Evolutionary conservation across 2,888 invertebrate genomes (phyloP).

Genomic region (Andrena trimmerana): DNA sequence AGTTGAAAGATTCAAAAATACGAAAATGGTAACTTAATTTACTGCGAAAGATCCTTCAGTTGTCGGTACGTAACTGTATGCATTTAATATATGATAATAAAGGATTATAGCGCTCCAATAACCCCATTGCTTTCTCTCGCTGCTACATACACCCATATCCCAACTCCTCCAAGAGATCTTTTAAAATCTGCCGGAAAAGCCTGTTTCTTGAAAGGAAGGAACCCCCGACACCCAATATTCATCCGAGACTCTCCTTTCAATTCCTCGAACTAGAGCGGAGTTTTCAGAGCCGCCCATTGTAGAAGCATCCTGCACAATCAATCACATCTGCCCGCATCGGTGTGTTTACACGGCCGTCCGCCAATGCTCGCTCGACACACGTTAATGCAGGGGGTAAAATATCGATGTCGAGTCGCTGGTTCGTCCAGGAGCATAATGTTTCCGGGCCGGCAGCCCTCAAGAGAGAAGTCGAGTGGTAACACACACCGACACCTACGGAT

Average conservation of each 20-base stretch:
- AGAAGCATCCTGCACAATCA: not conserved
- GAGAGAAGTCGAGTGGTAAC: not conserved
- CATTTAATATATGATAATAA: too few species aligned
- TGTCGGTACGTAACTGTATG: too few species aligned
- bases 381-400: not conserved
- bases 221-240: not conserved
- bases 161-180: too few species aligned
- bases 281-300: not conserved
- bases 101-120: too few species aligned
- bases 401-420: constrained; percentile 7
- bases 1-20: too few species aligned
- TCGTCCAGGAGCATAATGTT: constrained; percentile 2
- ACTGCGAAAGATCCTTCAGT: too few species aligned
- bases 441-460: not conserved
- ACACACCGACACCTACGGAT: constrained; percentile 1
- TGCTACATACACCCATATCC: too few species aligned
- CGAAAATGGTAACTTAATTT: too few species aligned
- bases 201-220: not conserved
- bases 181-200: not conserved
- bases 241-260: not conserved
- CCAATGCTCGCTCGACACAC: not conserved
- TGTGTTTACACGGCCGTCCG: not conserved
- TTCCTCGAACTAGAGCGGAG: not conserved
- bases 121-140: too few species aligned
- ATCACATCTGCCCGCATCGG: not conserved